Evolutionary conservation across 2,113 vertebrate genomes (phyloP), one percentile per base, ranked within the genome.

Genomic region (Saccopteryx leptura): DNA sequence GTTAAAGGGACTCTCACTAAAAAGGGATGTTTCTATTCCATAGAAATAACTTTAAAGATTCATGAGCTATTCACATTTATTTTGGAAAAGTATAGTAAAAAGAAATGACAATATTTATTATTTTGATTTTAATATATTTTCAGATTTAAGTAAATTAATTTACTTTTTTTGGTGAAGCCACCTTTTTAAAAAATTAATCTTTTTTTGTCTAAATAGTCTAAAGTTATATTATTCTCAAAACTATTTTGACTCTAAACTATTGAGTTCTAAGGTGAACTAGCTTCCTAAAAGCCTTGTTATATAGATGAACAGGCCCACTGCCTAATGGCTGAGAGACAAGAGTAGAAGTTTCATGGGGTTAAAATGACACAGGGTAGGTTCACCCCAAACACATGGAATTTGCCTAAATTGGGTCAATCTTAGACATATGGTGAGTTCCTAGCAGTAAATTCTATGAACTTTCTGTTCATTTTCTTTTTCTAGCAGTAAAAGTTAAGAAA

Each of bases 1-100:
- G 69, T 82, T 91, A 94, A 88, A 65, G 83, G 21, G 9, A 39
- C 39, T 69, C 66, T 75, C 80, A 93, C 39, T 95, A 91, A 92
- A 95, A 94, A 87, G 60, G 85, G 79, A 23, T 94, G 93, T 76
- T 92, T 90, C 56, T 95, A 94, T 58, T 72, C 24, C 50, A 83
- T 0, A 88, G 58, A 90, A 90, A 95, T 96, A 95, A 95, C 90
- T 90, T 88, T 88, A 89, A 82, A 69, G n/a, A 95, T 58, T 96
- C 58, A 89, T 66, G 48, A 82, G 33, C 63, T 88, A 88, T 63
- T 96, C n/a, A 80, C 13, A 95, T 97, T 94, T 90, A 94, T 88
- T 92, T 96, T 90, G 76, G 80, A 93, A 80, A 93, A 90, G 65
- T 74, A 75, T 9, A 28, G n/a, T 86, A 54, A 93, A 94, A 93